A percentile compares a stretch with the other conserved stretches of the same genome.
Evolutionary conservation across 2,797 vertebrate species (phyloP).

Genomic region (Triplophysa yarkandensis): DNA sequence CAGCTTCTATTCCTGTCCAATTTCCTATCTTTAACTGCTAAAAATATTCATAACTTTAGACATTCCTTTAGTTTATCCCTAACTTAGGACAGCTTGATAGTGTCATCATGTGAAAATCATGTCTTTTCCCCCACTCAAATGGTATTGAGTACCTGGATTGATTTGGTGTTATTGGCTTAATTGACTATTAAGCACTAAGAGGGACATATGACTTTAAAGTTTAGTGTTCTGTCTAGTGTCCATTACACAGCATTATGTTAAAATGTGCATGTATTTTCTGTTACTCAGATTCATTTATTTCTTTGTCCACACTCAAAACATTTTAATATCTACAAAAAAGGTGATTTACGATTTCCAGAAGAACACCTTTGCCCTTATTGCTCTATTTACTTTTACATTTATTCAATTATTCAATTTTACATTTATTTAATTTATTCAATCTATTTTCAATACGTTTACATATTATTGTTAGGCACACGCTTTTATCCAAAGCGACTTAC

Average conservation of each 20-base stretch:
- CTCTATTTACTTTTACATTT: too few relatives aligned
- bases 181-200: conserved; percentile 2
- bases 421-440: too few relatives aligned
- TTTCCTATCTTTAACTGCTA: too few relatives aligned
- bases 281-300: conserved; percentile 9
- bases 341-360: too few relatives aligned
- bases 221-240: conserved; percentile 5
- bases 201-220: conserved; percentile 11
- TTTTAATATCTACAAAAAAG: neutral
- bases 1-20: too few relatives aligned
- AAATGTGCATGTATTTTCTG: conserved; percentile 13
- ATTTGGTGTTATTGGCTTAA: conserved; percentile 38
- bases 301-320: neutral
- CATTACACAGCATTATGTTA: neutral
- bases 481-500: too few relatives aligned
- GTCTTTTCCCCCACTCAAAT: conserved; percentile 18
- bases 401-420: too few relatives aligned
- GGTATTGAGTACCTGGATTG: conserved; percentile 36
- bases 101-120: neutral
- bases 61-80: neutral
- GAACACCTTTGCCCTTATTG: too few relatives aligned
- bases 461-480: too few relatives aligned
- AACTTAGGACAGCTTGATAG: neutral
- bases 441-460: too few relatives aligned
- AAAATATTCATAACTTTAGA: neutral